A percentile compares a stretch with the other conserved stretches of the same genome.
Conservation (phyloP, 1,140 invertebrate genomes). For the Eurosta solidaginis region DNA sequence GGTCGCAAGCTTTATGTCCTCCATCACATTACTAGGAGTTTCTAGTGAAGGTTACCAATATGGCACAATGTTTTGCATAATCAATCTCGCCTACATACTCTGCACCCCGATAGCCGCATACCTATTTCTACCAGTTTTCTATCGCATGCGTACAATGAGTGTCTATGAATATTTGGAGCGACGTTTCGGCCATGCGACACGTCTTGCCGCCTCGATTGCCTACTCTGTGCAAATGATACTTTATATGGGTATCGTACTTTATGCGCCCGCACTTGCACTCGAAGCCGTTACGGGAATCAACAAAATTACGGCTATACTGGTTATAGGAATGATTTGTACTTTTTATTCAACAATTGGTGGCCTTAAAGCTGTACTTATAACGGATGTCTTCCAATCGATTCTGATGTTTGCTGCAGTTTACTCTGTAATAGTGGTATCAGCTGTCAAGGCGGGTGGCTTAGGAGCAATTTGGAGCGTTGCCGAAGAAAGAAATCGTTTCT, state of each 20-base stretch:
- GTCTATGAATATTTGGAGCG: conserved; percentile 90
- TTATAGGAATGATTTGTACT: conserved; percentile 79
- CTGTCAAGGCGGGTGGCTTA: conserved; percentile 68
- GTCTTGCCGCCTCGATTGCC: conserved; percentile 74
- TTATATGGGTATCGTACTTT: conserved; percentile 91
- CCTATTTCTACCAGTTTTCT: conserved; percentile 88
- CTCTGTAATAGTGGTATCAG: conserved; percentile 73
- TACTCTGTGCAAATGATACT: conserved; percentile 85
- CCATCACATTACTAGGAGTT: conserved; percentile 88
- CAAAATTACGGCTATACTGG: conserved; percentile 74
- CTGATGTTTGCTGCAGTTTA: conserved; percentile 79
- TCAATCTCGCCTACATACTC: conserved; percentile 80
- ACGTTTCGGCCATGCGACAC: conserved; percentile 72
- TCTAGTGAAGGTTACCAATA: conserved; percentile 73
- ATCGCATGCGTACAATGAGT: conserved; percentile 80
- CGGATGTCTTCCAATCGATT: conserved; percentile 81
- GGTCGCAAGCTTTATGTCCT: conserved; percentile 95
- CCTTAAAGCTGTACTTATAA: conserved; percentile 87
- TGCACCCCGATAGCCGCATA: conserved; percentile 82
- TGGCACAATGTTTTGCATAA: conserved; percentile 82
- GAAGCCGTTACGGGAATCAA: conserved; percentile 83
- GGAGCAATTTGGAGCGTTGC: conserved; percentile 72
- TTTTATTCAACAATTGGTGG: conserved; percentile 87
- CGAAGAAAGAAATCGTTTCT: conserved; percentile 66
- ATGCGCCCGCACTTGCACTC: conserved; percentile 87